Evolutionary conservation across 35 echinoderm and acorn worm species (phyloP), one percentile per base, ranked within the genome.

Genomic region (Heliocidaris tuberculata): DNA sequence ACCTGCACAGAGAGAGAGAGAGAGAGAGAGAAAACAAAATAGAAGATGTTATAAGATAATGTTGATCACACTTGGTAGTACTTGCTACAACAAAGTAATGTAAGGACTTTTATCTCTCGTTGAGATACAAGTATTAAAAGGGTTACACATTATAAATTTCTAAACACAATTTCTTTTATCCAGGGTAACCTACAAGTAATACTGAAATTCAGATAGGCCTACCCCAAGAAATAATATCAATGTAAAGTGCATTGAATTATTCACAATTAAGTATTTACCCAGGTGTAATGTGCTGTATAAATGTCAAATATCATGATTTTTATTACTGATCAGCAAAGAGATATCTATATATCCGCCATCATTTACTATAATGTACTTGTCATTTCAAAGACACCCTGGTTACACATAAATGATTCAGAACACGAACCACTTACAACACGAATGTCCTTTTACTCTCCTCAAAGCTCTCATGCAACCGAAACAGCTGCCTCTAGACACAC

Each of bases 1-100:
- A 50, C 61, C 96, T 96, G 94, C 47, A 71, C 49, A 87, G 24
- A 47, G 94, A 11, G 94, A 94, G 17, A 96, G 13, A 60, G 30
- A 89, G 92, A 48, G 6, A 96, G 60, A 52, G 32, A 93, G 50
- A 93, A 50, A 31, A 49, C 48, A 93, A 59, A 93, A 27, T 47
- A 50, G 48, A 93, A 59, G 16, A 48, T 89, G 3, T 42, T 42
- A 42, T 42, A 42, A 42, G 35, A 42, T 42, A 42, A 42, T 0
- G 35, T 42, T 42, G 35, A 42, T 42, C 35, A 42, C 35, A 42
- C 35, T 42, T 42, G 35, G 35, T 42, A 42, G 35, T 42, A 42
- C 35, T 42, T 42, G 0, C 3, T 42, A n/a, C 35, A 42, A 42
- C 0, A 42, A 42, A 42, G 35, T 42, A 42, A 42, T 42, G 35